phyloP scores from a whole-genome alignment of 2,797 vertebrate genomes.

The Poecile montanus region DNA sequence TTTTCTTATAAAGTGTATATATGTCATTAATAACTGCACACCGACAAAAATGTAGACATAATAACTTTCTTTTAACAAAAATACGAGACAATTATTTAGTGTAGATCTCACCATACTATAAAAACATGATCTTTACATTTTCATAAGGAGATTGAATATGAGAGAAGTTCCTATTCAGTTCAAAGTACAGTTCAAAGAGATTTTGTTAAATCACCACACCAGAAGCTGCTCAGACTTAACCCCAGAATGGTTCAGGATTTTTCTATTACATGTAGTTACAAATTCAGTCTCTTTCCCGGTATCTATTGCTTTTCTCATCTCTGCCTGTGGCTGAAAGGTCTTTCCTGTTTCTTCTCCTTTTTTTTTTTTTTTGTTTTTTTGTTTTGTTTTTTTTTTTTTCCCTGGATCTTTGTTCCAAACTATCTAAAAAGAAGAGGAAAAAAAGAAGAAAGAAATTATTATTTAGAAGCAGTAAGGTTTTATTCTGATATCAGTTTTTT shows the following conservation, averaged over 20 bases:
- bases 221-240: neutral
- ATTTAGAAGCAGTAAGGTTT: neutral
- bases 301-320: neutral
- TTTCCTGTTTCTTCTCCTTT: neutral
- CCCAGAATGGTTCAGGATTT: neutral
- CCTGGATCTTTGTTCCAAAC: neutral
- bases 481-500: neutral
- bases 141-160: neutral
- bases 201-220: neutral
- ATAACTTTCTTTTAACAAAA: neutral
- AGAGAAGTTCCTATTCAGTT: neutral
- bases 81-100: neutral
- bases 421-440: neutral
- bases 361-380: neutral
- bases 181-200: neutral
- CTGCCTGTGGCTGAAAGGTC: neutral
- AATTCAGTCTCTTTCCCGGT: neutral
- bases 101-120: neutral
- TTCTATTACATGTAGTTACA: neutral
- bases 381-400: neutral
- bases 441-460: neutral
- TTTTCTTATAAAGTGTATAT: neutral
- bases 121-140: neutral
- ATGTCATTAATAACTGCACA: neutral
- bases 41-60: neutral